Evolutionary conservation across 2,888 invertebrate species (phyloP), one percentile per base, ranked within the genome.

Genomic region (Ophion ellenae): DNA sequence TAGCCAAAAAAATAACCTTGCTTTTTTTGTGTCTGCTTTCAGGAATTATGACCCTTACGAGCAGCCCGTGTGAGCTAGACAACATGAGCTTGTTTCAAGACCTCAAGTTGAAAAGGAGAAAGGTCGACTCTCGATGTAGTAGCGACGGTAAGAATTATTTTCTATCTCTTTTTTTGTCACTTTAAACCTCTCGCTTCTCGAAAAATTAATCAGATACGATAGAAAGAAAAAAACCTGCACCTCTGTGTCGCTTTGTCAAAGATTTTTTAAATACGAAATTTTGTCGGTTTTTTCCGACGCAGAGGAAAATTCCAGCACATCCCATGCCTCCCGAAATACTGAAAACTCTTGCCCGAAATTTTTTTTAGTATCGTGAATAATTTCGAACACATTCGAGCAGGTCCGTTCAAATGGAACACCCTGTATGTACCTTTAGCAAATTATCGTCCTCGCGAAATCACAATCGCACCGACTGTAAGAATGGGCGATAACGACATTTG

Each of bases 31-130:
- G 84, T 90, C 86, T 91, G 89, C 63, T 95, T 95, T 57, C 96
- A 98, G 98, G 98, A 98, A 98, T 98, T 97, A 98, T 98, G 98
- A 98, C 98, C 97, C 97, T 98, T 96, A 98, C 98, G 97, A 97
- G 97, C 96, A 97, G 97, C 96, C 97, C 98, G 96, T 98, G 98
- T 97, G 98, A 98, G 97, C 97, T 98, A 96, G 98, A 98, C 97
- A 98, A 98, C 96, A 98, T 98, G 98, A 98, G 98, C 97, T 97
- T 98, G 96, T 98, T 98, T 96, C 98, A 98, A 97, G 98, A 98
- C 96, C 97, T 98, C 96, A 99, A 99, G 96, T 96, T 99, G 95
- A 99, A 99, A 96, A 97, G 98, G 96, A 97, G 98, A 96, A 98
- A 99, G 96, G 97, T 98, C 95, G 98, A 98, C 96, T 98, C 98